Percentiles rank a stretch among this genome's conserved stretches.
These are phyloP conservation scores for Salvelinus sp. DNA, from an alignment of 2,113 vertebrate species.

Conservation along the genomic window DNA sequence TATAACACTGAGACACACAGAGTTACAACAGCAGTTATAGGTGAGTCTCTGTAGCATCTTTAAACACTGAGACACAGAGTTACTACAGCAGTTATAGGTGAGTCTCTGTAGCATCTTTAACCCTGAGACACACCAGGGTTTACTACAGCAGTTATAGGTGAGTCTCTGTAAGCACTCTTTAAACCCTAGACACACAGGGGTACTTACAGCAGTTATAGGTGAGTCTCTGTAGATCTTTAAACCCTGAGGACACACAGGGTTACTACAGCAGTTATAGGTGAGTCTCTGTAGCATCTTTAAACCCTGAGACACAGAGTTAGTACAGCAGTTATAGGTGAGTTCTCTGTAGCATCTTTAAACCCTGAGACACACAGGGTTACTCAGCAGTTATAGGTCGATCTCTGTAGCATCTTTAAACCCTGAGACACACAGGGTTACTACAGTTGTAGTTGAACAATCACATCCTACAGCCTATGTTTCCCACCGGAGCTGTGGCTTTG, in stretches of 20 bases:
- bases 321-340: constrained; percentile 44
- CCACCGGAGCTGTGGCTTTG: no score
- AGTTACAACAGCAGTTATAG: background rate
- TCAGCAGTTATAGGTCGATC: constrained; percentile 82
- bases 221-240: constrained; percentile 89
- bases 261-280: constrained; percentile 77
- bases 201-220: background rate
- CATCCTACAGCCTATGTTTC: no score
- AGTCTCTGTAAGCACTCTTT: constrained; percentile 90
- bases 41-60: constrained; percentile 86
- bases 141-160: background rate
- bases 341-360: constrained; percentile 88
- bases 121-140: constrained; percentile 63
- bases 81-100: background rate
- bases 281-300: constrained; percentile 89
- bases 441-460: background rate
- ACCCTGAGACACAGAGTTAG: constrained; percentile 63
- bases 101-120: constrained; percentile 88
- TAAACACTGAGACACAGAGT: constrained; percentile 72
- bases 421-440: constrained; percentile 21
- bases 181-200: constrained; percentile 71
- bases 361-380: constrained; percentile 52
- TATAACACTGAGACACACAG: constrained; percentile 73
- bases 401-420: constrained; percentile 92
- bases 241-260: constrained; percentile 62